A percentile compares a stretch with the other conserved stretches of the same genome.
These are phyloP conservation scores for Hipparchia semele DNA, from an alignment of 2,888 invertebrate species.

Conservation along the genomic window DNA sequence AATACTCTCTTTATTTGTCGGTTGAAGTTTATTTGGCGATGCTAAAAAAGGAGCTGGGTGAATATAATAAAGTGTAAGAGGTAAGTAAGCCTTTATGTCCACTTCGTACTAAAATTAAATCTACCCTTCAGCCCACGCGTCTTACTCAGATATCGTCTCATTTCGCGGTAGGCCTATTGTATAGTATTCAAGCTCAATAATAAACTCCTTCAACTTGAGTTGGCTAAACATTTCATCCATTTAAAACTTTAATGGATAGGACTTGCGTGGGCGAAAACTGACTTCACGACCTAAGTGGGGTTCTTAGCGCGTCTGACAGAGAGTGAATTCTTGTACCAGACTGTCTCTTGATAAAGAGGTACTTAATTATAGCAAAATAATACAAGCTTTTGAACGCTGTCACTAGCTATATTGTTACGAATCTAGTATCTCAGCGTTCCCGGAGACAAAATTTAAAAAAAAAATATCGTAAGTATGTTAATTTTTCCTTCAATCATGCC, in stretches of 20 bases:
- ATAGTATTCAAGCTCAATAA: too few species aligned
- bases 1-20: too few species aligned
- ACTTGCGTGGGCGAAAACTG: slow-evolving; percentile 1
- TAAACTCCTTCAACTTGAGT: neutral
- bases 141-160: too few species aligned
- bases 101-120: too few species aligned
- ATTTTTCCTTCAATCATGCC: too few species aligned
- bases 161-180: too few species aligned
- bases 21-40: too few species aligned
- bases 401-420: neutral
- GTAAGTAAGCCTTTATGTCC: too few species aligned
- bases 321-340: slow-evolving; percentile 16
- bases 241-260: slow-evolving; percentile 6
- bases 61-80: too few species aligned
- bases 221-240: neutral
- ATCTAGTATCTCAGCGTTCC: neutral
- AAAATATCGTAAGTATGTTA: neutral
- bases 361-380: neutral
- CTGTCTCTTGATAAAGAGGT: neutral
- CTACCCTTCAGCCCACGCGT: too few species aligned
- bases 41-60: too few species aligned
- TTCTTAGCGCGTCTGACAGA: slow-evolving; percentile 2
- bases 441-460: too few species aligned
- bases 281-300: slow-evolving; percentile 18
- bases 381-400: neutral